Evolutionary conservation across 2,888 invertebrate genomes (phyloP), one percentile per base, ranked within the genome.

Genomic region (Trachelus stipa): DNA sequence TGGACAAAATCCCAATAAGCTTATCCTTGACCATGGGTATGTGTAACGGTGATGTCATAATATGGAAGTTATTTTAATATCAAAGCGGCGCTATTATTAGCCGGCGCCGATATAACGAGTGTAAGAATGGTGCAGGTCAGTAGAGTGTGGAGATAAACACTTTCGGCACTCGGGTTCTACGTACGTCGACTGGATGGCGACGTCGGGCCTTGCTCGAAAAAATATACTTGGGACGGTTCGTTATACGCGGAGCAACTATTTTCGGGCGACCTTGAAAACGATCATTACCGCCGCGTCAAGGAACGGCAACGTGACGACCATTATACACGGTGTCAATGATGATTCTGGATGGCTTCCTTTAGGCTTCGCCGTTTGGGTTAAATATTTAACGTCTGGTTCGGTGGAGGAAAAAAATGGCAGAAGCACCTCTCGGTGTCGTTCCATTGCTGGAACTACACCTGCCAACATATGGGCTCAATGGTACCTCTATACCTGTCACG

Each of bases 71-170:
- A 81, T 84, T 83, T 84, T 83, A 84, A 84, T 84, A 84, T 84
- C 83, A 83, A 83, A 82, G 82, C 69, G 80, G 80, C 34, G 34
- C 80, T 84, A 84, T 84, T 84, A 83, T 81, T 83, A 83, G 80
- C 79, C 78, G 79, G 74, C 74, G 77, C 76, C 80, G 74, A 76
- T 79, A 80, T 82, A 79, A 79, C 33, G 56, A 56, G 74, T 40
- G 31, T 34, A 37, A 33, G 73, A 30, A 73, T 34, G 69, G 68
- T 69, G 76, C 76, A 79, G 80, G 79, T 79, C 79, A 77, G 76
- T 80, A 71, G 80, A 76, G 79, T 79, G 77, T 79, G 77, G 69
- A 77, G 76, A 68, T 76, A 73, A 30, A 68, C 74, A 74, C 69
- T 56, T 56, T 23, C 9, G 56, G 56, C 56, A 56, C 56, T 56